These are phyloP conservation scores for Leguminivora glycinivorella DNA, from an alignment of 1,140 invertebrate species.

Conservation along the genomic window DNA sequence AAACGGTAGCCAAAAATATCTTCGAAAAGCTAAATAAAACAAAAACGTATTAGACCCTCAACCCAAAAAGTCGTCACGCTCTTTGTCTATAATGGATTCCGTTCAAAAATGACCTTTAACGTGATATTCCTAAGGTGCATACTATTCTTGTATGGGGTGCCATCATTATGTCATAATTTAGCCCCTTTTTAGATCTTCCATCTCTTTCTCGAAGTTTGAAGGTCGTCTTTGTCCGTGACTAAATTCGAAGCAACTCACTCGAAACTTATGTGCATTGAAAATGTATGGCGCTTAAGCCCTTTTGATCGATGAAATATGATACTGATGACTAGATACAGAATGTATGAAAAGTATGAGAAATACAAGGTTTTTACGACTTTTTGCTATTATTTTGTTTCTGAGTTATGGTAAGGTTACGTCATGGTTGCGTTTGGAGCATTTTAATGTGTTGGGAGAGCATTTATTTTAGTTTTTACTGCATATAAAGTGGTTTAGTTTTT, in stretches of 20 bases:
- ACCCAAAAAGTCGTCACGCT: not conserved
- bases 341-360: not conserved
- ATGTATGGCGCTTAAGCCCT: not conserved
- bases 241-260: not conserved
- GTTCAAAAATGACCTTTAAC: conserved; percentile 14
- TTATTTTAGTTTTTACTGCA: conserved; percentile 13
- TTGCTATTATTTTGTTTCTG: not conserved
- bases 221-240: conserved; percentile 31
- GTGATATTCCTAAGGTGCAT: conserved; percentile 1
- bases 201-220: conserved; percentile 16
- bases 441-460: conserved; percentile 9
- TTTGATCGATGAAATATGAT: not conserved
- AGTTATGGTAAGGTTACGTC: conserved; percentile 14
- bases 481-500: not conserved
- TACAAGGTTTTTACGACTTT: not conserved
- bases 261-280: not conserved
- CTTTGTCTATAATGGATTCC: conserved; percentile 22
- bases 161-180: conserved; percentile 36
- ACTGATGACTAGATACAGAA: not conserved
- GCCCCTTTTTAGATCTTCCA: conserved; percentile 28
- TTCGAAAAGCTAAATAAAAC: not conserved
- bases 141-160: conserved; percentile 1
- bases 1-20: not conserved
- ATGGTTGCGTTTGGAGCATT: conserved; percentile 7
- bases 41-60: not conserved